Base-by-base conservation (phyloP, 2,888 invertebrate genomes). In the Boloria euphrosyne region DNA sequence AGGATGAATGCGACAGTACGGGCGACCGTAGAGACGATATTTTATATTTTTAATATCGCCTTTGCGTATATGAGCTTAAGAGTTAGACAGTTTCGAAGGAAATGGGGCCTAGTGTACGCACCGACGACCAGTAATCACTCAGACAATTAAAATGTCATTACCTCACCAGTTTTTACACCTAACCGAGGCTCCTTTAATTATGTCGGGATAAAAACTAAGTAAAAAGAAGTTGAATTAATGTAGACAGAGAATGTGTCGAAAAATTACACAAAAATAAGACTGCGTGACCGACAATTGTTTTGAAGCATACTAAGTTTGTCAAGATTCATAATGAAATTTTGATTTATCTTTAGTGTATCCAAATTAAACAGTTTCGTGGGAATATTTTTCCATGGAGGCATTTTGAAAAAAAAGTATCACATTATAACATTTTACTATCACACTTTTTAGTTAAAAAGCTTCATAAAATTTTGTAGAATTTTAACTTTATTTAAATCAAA, bases 141-240 rank as follows among this genome's bases (percentile, higher is more conserved):
- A 77, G 84, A 90, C 90, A 91, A 92, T 92, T 92, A 92, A 91
- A 91, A 90, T 90, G 90, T 89, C 92, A 87, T 92, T 91, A 91
- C 84, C 80, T 82, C 77, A 76, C 81, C 76, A 77, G 83, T 86
- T 89, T 89, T 91, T 91, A 90, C 89, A 89, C 90, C 86, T 91
- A 86, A 82, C 82, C 82, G 75, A 79, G 76, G 78, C 78, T 76
- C 80, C 81, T 86, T 87, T 89, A 89, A 89, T 89, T 88, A 86
- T 80, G 79, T 80, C 71, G 73, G 81, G 75, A 80, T 81, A 81
- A 84, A 85, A 84, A 82, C 73, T 69, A 74, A 76, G 76, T 77
- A 82, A 83, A 80, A 81, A 79, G 75, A 71, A 63, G 73, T 75
- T 46, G 71, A 73, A 79, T 80, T 79, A 80, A 77, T 70, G 69